Conservation (phyloP, 2,888 invertebrate species). For the Cataglyphis cursor region DNA sequence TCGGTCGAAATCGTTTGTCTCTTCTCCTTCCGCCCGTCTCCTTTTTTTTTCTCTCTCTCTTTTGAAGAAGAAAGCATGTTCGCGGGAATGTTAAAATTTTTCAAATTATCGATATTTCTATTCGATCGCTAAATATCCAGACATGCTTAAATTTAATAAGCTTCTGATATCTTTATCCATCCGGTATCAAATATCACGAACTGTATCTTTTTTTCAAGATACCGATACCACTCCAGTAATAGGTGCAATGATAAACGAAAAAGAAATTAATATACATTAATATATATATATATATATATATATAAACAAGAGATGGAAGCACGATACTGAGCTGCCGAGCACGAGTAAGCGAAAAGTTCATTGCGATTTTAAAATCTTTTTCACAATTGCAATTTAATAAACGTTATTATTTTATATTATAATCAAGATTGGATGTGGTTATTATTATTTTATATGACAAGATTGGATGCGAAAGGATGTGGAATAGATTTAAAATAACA, state of each 20-base stretch:
- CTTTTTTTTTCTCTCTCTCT: neutral
- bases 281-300: neutral
- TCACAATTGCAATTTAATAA: neutral
- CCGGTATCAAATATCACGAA: conserved; percentile 19
- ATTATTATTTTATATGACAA: no score
- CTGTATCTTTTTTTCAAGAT: neutral
- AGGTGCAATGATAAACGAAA: neutral
- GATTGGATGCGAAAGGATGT: neutral
- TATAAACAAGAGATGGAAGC: neutral
- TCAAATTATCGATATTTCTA: neutral
- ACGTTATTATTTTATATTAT: conserved; percentile 7
- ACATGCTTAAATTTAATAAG: conserved; percentile 33
- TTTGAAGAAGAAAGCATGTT: neutral
- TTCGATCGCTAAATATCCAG: conserved; percentile 6
- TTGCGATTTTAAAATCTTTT: neutral
- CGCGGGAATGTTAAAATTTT: neutral
- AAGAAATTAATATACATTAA: neutral
- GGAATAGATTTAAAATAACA: neutral
- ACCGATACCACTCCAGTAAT: neutral
- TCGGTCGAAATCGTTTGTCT: conserved; percentile 50
- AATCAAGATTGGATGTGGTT: neutral
- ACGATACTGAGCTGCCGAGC: neutral
- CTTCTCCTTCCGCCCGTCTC: neutral
- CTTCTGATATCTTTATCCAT: neutral
- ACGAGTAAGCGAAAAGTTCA: neutral